Conservation (phyloP, 2,888 invertebrate species). For the Latheticus oryzae region DNA sequence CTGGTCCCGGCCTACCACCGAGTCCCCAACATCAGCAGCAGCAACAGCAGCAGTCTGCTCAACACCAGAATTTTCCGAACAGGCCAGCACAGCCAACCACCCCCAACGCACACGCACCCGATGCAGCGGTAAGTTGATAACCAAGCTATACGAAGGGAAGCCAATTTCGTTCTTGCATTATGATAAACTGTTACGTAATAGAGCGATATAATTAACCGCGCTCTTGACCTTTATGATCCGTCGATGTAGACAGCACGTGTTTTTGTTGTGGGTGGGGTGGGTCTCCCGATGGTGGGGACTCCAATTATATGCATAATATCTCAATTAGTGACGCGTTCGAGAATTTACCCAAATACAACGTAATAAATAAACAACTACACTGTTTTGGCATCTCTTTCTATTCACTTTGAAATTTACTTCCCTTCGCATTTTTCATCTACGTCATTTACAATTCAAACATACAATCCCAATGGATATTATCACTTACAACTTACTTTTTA, state of each 20-base stretch:
- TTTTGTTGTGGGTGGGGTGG: slow-evolving; percentile 53
- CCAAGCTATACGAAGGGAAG: slow-evolving; percentile 1
- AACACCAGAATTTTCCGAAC: slow-evolving; percentile 74
- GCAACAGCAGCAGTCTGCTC: slow-evolving; percentile 53
- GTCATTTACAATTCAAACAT: slow-evolving; percentile 23
- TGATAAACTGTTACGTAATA: slow-evolving; percentile 49
- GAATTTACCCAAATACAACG: slow-evolving; percentile 41
- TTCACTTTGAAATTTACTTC: slow-evolving; percentile 36
- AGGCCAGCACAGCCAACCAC: slow-evolving; percentile 81
- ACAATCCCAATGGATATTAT: slow-evolving; percentile 20
- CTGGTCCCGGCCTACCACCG: slow-evolving; percentile 70
- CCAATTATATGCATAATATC: slow-evolving; percentile 45
- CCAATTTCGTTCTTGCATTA: slow-evolving; percentile 32
- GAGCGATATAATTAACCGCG: slow-evolving; percentile 55
- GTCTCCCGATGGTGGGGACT: slow-evolving; percentile 41
- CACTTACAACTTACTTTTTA: slow-evolving; percentile 9
- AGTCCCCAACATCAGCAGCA: slow-evolving; percentile 72
- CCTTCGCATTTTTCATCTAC: slow-evolving; percentile 27
- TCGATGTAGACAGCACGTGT: slow-evolving; percentile 59
- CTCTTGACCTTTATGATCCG: slow-evolving; percentile 58
- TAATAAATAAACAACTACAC: slow-evolving; percentile 38
- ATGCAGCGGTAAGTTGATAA: slow-evolving; percentile 74
- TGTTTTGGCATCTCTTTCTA: slow-evolving; percentile 21
- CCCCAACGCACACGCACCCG: slow-evolving; percentile 82
- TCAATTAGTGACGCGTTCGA: slow-evolving; percentile 43